These are phyloP conservation scores for Lepidocyrtoides sp. DNA, from an alignment of 2,888 invertebrate genomes.

Conservation along the genomic window DNA sequence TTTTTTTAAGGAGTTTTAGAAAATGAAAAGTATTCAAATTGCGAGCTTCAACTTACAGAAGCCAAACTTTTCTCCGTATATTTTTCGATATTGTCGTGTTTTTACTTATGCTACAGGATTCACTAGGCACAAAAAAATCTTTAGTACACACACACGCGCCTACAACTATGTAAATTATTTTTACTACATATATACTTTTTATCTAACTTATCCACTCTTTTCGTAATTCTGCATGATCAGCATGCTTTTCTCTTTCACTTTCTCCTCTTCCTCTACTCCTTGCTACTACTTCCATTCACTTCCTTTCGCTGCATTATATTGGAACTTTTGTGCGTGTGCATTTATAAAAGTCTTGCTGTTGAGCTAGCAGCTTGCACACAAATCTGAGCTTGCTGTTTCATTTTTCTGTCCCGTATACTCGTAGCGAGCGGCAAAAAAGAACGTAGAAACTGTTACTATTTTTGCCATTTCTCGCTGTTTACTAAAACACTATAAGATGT, in stretches of 20 bases:
- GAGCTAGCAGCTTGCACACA: too few species aligned
- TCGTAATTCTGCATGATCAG: not conserved
- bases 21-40: constrained; percentile 20
- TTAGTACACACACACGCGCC: not conserved
- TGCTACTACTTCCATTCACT: not conserved
- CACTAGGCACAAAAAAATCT: not conserved
- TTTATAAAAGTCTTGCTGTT: too few species aligned
- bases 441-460: not conserved
- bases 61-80: not conserved
- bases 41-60: constrained; percentile 6
- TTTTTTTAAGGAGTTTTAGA: not conserved
- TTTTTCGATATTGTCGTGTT: not conserved
- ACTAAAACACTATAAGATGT: too few species aligned
- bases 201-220: not conserved
- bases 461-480: not conserved
- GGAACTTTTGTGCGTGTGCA: not conserved
- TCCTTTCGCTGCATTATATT: not conserved
- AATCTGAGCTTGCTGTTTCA: too few species aligned
- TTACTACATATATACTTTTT: constrained; percentile 14
- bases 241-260: constrained; percentile 50
- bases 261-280: not conserved
- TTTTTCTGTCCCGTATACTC: constrained; percentile 17
- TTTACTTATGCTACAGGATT: not conserved
- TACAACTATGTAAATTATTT: constrained; percentile 34
- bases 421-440: not conserved